Conservation (phyloP, 2,888 invertebrate genomes). For the Trachelus tabidus region DNA sequence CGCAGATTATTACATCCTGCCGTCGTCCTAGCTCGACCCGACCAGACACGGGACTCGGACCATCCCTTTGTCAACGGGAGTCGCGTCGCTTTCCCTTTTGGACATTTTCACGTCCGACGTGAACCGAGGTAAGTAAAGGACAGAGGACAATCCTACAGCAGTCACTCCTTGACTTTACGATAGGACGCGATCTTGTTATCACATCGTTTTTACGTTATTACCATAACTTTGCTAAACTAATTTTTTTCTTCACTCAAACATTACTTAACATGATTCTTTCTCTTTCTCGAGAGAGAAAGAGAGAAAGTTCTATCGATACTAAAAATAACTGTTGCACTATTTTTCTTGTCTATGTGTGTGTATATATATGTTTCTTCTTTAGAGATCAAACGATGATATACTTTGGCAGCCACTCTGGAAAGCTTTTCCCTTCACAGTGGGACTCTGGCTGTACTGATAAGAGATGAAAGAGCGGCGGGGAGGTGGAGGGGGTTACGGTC, state of each 20-base stretch:
- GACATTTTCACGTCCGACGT: background rate
- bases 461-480: background rate
- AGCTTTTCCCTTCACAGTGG: background rate
- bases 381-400: background rate
- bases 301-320: background rate
- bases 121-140: background rate
- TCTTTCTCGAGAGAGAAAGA: too few relatives aligned
- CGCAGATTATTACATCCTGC: constrained; percentile 62
- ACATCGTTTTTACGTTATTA: background rate
- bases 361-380: background rate
- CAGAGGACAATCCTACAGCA: background rate
- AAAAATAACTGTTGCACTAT: background rate
- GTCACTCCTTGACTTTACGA: background rate
- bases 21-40: background rate
- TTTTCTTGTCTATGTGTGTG: too few relatives aligned
- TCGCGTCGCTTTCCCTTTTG: background rate
- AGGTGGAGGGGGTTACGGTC: background rate
- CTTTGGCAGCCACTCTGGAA: background rate
- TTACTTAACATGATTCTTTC: too few relatives aligned
- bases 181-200: background rate
- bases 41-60: background rate
- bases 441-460: too few relatives aligned
- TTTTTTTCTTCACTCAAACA: too few relatives aligned
- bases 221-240: background rate
- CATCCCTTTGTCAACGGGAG: background rate